Base-by-base conservation (phyloP, 2,113 vertebrate genomes). In the Podiceps cristatus region DNA sequence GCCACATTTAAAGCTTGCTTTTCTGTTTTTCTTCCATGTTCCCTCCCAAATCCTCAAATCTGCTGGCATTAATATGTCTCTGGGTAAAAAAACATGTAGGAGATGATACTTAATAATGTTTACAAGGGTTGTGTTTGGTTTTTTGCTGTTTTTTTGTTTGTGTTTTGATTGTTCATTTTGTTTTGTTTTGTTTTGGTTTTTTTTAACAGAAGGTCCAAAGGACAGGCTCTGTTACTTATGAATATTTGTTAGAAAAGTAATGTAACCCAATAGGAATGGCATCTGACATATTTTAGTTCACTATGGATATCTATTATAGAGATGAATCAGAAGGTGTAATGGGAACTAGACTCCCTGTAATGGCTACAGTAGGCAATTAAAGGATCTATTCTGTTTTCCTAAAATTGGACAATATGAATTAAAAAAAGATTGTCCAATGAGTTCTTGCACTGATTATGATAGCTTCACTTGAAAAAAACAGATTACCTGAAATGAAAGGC, bases 51-150 rank as follows among this genome's bases (percentile, higher is more conserved):
- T 37, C 12, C 11, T 75, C 19, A 75, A 72, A 63, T 3, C 4
- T 40, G 22, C 7, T 37, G 14, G 19, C 50, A 56, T 10, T 7
- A 62, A 76, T 84, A 68, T 72, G 5, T 5, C 31, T 73, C 23
- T 76, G n/a, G 16, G 11, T 80, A 58, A 15, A 80, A 90, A 84
- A 50, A 3, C 33, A 20, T 27, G 16, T 13, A 63, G 16, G 11
- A 50, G 15, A 18, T 28, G 2, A 10, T 53, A 80, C 13, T 67
- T 17, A 71, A 18, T 79, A 76, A 44, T 40, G 11, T 40, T 89
- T 67, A 5, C 10, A 22, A 18, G n/a, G 0, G 0, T 35, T 44
- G 0, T 0, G 44, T 28, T 87, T 9, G 13, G 15, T 49, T 45
- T 55, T 29, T 7, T 45, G 18, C 77, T 9, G 5, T 45, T 49